phyloP scores from a whole-genome alignment of 1,140 invertebrate genomes.

The Lithobius niger region DNA sequence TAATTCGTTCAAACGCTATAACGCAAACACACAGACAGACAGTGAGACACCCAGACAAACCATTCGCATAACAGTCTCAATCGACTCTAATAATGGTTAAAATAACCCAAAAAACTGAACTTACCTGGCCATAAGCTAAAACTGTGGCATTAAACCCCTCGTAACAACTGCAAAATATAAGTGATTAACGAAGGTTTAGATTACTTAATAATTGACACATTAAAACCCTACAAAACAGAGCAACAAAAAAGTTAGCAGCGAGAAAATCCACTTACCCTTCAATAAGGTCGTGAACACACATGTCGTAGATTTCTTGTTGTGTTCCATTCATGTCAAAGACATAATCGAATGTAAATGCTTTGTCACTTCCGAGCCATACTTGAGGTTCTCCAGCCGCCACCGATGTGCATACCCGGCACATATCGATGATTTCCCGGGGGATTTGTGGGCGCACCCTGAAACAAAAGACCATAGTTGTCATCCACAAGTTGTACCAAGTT shows the following conservation, averaged over 20 bases:
- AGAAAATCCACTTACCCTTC: conserved; percentile 39
- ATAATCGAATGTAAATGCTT: conserved; percentile 93
- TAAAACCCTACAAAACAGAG: too few species aligned
- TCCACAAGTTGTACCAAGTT: too few species aligned
- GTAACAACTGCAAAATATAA: conserved; percentile 40
- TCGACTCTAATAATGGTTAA: too few species aligned
- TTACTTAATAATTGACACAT: not conserved
- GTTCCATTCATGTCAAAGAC: conserved; percentile 63
- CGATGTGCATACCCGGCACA: conserved; percentile 82
- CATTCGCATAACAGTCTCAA: too few species aligned
- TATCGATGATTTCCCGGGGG: conserved; percentile 80
- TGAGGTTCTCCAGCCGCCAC: conserved; percentile 79
- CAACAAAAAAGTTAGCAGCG: not conserved
- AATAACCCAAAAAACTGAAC: too few species aligned
- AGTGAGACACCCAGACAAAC: too few species aligned
- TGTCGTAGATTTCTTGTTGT: conserved; percentile 68
- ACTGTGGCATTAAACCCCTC: conserved; percentile 92
- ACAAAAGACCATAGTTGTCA: too few species aligned
- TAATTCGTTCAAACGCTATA: too few species aligned
- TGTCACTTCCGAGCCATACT: conserved; percentile 81
- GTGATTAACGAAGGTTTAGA: not conserved
- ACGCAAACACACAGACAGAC: too few species aligned
- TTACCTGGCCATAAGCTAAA: conserved; percentile 83
- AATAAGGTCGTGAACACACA: conserved; percentile 69
- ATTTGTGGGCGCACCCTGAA: conserved; percentile 87